These are phyloP conservation scores for Neolamprologus toae DNA, from an alignment of 2,113 vertebrate species.

Conservation along the genomic window DNA sequence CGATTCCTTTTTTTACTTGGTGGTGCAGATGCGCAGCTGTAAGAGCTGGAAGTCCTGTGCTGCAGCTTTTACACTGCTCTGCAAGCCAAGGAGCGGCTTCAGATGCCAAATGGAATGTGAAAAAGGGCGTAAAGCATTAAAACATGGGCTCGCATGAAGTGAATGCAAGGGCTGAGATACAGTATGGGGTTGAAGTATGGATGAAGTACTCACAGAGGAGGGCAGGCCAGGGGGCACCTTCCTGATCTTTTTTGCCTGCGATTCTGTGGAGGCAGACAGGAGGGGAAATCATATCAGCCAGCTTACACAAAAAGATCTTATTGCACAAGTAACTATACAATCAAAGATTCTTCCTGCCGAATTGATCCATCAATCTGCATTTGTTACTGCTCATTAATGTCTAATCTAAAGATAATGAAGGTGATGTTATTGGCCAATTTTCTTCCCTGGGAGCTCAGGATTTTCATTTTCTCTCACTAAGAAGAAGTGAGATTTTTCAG, in stretches of 20 bases:
- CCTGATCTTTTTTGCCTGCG: conserved; percentile 93
- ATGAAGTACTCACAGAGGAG: conserved; percentile 80
- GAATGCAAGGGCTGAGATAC: background rate
- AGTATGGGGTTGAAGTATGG: background rate
- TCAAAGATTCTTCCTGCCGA: background rate
- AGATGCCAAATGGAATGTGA: conserved; percentile 21
- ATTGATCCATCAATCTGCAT: conserved; percentile 12
- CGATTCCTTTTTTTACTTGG: background rate
- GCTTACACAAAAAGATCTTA: background rate
- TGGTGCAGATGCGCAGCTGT: conserved; percentile 45
- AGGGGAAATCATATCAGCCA: background rate
- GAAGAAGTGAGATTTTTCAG: conserved; percentile 23
- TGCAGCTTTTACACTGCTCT: conserved; percentile 7
- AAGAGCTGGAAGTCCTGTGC: conserved; percentile 31
- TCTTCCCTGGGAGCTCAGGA: background rate
- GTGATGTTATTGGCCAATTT: background rate
- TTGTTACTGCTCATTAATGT: conserved; percentile 11
- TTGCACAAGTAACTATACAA: background rate
- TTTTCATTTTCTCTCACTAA: background rate
- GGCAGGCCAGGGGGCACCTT: conserved; percentile 94
- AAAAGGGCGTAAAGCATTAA: conserved; percentile 14
- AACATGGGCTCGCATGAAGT: background rate
- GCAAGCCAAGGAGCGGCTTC: background rate
- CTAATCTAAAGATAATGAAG: background rate
- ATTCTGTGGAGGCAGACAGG: conserved; percentile 64